Evolutionary conservation across 2,888 invertebrate species (phyloP), one percentile per base, ranked within the genome.

Genomic region (Himalopsyche tibetana): DNA sequence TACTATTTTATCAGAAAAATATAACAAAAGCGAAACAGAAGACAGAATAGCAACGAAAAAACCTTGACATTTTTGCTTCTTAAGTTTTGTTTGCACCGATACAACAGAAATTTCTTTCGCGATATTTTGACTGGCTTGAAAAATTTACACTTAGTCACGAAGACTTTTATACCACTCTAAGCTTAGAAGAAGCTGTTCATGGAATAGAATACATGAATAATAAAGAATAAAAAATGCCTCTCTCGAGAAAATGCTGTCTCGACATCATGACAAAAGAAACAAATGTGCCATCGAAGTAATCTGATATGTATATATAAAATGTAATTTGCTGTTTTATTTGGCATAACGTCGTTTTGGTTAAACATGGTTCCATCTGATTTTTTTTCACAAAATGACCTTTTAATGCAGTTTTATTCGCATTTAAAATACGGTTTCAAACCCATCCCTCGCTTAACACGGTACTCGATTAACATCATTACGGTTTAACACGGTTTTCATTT

Each of bases 181-280:
- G 19, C 28, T 63, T 28, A 63, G 28, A 38, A 84, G 56, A 84
- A 80, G 80, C 56, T 55, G 74, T 74, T 80, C 84, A 74, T 82
- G 84, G 82, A 79, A 84, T 80, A 55, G 86, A 86, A 86, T 86
- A 86, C 45, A 84, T 86, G 86, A 86, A 86, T 86, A 86, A 80
- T 84, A 82, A 83, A 86, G 79, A 86, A 82, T 55, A 81, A 81
- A 80, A 63, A 40, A 42, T 80, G 80, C 40, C 40, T 11, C 80
- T 80, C 12, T 80, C 15, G 42, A 42, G 38, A 80, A 80, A 80
- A 80, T 3, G 38, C 42, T 80, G 38, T 36, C 40, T 40, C 11
- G 38, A 42, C 38, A 80, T 63, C 19, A 19, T 28, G 28, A 11
- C 63, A 63, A 28, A 63, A 63, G 63, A 63, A 19, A 19, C n/a